These are phyloP conservation scores for Agraylea sexmaculata DNA, from an alignment of 1,140 invertebrate genomes.

Conservation along the genomic window DNA sequence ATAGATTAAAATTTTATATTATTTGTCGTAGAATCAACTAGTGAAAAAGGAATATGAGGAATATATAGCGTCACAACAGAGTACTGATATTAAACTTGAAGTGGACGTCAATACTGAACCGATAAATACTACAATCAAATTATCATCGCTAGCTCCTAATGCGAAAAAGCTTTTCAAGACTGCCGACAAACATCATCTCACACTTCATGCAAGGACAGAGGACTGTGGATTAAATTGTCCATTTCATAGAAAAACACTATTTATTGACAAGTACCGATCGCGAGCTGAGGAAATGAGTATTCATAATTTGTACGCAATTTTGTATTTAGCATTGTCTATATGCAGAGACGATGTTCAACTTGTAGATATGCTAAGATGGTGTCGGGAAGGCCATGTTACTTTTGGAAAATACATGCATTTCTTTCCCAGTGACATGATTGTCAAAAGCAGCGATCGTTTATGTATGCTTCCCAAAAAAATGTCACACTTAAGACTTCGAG, in stretches of 20 bases:
- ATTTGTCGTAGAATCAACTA: constrained; percentile 9
- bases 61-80: constrained; percentile 23
- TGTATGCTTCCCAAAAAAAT: constrained; percentile 3
- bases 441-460: constrained; percentile 11
- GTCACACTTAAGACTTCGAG: constrained; percentile 8
- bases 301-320: constrained; percentile 39
- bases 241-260: too few relatives aligned
- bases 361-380: constrained; percentile 45
- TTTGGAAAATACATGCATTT: constrained; percentile 41
- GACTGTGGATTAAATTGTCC: too few relatives aligned
- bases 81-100: too few relatives aligned
- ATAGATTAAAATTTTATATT: too few relatives aligned
- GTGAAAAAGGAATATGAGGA: constrained; percentile 24
- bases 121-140: too few relatives aligned
- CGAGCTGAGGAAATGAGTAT: too few relatives aligned
- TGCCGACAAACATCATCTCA: too few relatives aligned
- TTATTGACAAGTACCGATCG: too few relatives aligned
- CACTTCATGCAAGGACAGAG: too few relatives aligned
- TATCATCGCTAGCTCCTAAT: too few relatives aligned
- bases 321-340: constrained; percentile 44
- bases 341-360: constrained; percentile 44
- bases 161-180: too few relatives aligned
- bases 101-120: too few relatives aligned
- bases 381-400: constrained; percentile 47
- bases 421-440: constrained; percentile 39